phyloP scores from a whole-genome alignment of 2,113 vertebrate species.

The Marcusenius ussheri region DNA sequence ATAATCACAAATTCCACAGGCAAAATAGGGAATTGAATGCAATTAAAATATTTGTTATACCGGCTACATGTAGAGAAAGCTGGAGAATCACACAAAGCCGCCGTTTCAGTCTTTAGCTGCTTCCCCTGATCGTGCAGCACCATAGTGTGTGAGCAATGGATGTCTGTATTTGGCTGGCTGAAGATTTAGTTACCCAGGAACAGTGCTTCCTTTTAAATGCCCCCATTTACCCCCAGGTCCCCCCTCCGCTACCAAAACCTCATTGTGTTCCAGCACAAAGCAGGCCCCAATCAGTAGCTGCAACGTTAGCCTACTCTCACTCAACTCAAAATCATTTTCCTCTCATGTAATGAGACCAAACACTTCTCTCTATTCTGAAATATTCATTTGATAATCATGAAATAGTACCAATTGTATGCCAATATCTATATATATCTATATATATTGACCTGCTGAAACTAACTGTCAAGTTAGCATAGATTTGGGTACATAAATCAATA shows the following conservation, averaged over 20 bases:
- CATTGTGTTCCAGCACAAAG: conserved; percentile 23
- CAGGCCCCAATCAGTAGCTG: conserved; percentile 1
- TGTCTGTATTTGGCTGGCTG: not conserved
- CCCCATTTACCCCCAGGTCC: conserved; percentile 14
- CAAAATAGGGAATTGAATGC: not conserved
- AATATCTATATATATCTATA: not conserved
- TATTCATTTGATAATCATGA: not conserved
- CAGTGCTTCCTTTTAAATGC: conserved; percentile 23
- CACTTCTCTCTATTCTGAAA: not conserved
- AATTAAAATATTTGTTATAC: not conserved
- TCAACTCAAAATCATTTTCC: not conserved
- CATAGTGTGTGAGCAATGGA: not conserved
- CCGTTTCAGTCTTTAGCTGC: not conserved
- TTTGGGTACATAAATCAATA: not conserved
- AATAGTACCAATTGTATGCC: not conserved
- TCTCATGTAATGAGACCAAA: not conserved
- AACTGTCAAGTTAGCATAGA: not conserved
- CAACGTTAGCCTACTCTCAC: not conserved
- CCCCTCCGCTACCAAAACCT: conserved; percentile 8
- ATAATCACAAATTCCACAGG: not conserved
- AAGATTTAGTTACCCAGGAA: conserved; percentile 20
- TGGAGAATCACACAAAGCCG: not conserved
- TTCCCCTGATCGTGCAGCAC: not conserved
- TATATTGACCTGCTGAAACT: not conserved
- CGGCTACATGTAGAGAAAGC: not conserved